Conservation (phyloP, 2,888 invertebrate species). For the Epistrophella euchroma region DNA sequence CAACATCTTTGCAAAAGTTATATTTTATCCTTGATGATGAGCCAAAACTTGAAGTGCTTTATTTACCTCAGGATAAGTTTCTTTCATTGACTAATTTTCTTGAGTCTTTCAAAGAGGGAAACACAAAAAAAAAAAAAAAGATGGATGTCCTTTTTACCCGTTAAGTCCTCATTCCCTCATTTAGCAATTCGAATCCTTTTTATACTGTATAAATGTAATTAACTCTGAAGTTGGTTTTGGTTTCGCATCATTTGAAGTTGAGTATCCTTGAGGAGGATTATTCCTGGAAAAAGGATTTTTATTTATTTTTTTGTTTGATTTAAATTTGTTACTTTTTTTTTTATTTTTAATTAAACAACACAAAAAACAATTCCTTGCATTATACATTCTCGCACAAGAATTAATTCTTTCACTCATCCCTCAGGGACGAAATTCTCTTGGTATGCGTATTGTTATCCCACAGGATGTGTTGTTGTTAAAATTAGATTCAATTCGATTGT, state of each 20-base stretch:
- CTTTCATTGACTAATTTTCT: conserved; percentile 5
- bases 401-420: conserved; percentile 13
- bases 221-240: conserved; percentile 64
- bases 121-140: conserved; percentile 9
- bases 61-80: conserved; percentile 13
- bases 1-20: neutral
- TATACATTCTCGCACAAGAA: conserved; percentile 23
- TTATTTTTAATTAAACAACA: conserved; percentile 37
- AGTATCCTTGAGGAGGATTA: conserved; percentile 50
- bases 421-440: neutral
- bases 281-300: conserved; percentile 24
- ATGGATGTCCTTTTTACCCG: conserved; percentile 8
- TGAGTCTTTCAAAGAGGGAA: neutral
- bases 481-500: conserved; percentile 69
- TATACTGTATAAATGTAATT: conserved; percentile 45
- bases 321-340: conserved; percentile 14
- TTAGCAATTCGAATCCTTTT: neutral
- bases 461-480: conserved; percentile 61
- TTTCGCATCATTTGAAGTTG: conserved; percentile 67
- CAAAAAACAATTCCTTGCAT: conserved; percentile 53
- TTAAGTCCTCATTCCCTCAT: neutral
- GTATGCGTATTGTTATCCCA: conserved; percentile 37
- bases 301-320: conserved; percentile 17
- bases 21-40: conserved; percentile 6
- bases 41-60: conserved; percentile 13